Evolutionary conservation across 2,113 vertebrate species (phyloP), one percentile per base, ranked within the genome.

Genomic region (Brienomyrus brachyistius): DNA sequence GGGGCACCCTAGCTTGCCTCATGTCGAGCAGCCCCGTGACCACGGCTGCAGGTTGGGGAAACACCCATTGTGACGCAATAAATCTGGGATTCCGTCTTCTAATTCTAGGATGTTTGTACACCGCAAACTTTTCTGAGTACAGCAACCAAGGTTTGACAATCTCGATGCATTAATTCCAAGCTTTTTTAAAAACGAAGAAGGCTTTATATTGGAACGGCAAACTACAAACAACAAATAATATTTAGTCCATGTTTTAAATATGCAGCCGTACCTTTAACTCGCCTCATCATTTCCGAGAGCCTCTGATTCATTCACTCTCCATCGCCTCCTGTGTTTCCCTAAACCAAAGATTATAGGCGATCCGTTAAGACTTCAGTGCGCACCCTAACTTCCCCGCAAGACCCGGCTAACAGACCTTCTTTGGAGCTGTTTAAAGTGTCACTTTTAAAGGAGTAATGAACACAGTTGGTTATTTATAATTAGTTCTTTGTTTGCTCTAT

Each of bases 21-120:
- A 40, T 9, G 6, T n/a, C 17, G 40, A 45, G 87, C 40, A 59
- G 43, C 56, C 56, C 56, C 56, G 21, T 88, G 35, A 66, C 19
- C 31, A 40, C 31, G 8, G 54, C 86, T 45, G 86, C 87, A 62
- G 87, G 87, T 62, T 21, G 10, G 87, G 87, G 54, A 88, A 88
- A 88, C 54, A 88, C 87, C 87, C 87, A 62, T 40, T 23, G 54
- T 88, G 87, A 88, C 87, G 87, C 56, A 88, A 45, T 88, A 62
- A 62, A 59, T 54, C 40, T 27, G 87, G 87, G 87, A 88, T 88
- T 88, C 56, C 87, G 35, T 45, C 56, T 45, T 86, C 13, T 31
- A 31, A 54, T 86, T 48, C 85, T 86, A 35, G 8, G 10, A 35
- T 35, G 17, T 23, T n/a, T 23, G 31, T 35, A 56, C 50, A 35